Evolutionary conservation across 2,888 invertebrate species (phyloP), one percentile per base, ranked within the genome.

Genomic region (Drosophila dives): DNA sequence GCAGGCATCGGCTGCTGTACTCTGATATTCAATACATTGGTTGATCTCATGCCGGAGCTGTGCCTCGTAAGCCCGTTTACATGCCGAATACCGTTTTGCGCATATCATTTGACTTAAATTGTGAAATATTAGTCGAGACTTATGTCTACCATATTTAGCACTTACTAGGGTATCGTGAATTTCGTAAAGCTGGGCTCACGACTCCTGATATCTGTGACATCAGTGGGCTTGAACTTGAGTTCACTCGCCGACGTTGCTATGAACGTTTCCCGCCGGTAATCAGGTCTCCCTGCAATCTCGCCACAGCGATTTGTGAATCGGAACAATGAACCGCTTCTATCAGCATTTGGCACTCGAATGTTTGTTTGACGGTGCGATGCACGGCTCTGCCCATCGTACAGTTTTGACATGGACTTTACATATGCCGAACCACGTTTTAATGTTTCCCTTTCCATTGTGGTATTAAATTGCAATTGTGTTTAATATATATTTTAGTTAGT

Each of bases 41-140:
- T 33, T 50, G 5, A 90, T 77, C 65, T 90, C 90, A 6, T 60
- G 56, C 32, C 71, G 70, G 48, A 90, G 77, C 54, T 86, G 88
- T 1, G 64, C 38, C 29, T 88, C 86, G 23, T 85, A 88, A 0
- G 54, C 29, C 2, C 50, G 38, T 0, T 26, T 59, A 11, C 69
- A 74, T 0, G 48, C 54, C 12, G 36, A 40, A 67, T 81, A 87
- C 5, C 90, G 81, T 0, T 62, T 60, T 0, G 36, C 56, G 45
- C 81, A 81, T 7, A 76, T 48, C 62, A 78, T 72, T 26, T 63
- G 4, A 50, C 72, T 72, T 33, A 10, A 12, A 51, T 20, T 2
- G 12, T 20, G 12, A 15, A 51, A 2, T 7, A 33, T 50, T 29
- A 50, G 50, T 50, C n/a, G 17, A 6, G 29, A 4, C 3, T 17